Base-by-base conservation (phyloP, 1,140 invertebrate species). In the Antheraea mylitta region DNA sequence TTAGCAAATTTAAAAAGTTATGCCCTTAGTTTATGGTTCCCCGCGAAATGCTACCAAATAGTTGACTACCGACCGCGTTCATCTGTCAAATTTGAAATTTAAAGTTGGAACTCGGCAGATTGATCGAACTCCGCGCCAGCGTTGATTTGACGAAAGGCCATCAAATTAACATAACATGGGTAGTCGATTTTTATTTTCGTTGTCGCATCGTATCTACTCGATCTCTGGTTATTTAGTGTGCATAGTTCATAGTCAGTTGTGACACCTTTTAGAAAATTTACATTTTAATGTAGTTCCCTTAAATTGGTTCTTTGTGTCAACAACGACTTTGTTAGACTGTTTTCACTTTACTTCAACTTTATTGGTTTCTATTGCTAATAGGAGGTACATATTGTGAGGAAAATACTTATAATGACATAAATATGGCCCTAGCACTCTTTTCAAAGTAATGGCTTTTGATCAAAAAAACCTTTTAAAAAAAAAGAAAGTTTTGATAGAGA, bases 11-110 rank as follows among this genome's bases (percentile, higher is more conserved):
- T 30, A 30, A 30, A 30, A 30, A 30, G 22, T 30, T 30, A 4
- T 30, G 22, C 22, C 22, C 22, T 30, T 30, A 30, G 22, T 30
- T 30, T 30, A 30, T 30, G 22, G 22, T 30, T 30, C 4, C 22
- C 22, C 22, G 22, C 22, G 22, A 58, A 67, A 67, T 53, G 0
- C 45, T 38, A 62, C 18, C 59, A 19, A 63, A 63, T 53, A 42
- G 38, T 61, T 13, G 42, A 62, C 58, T 73, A 58, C 69, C 65
- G 68, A 66, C 61, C 63, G 66, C 74, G 72, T 76, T 71, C 72
- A 70, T 67, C 74, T 75, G 76, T 80, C 74, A 77, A 81, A 77
- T 81, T 81, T 81, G 65, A 81, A 81, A 72, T 75, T 81, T 69
- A 75, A 80, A 78, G 67, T 74, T 68, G 73, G 69, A 67, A 73